A percentile compares a stretch with the other conserved stretches of the same genome.
phyloP scores from a whole-genome alignment of 23 tunicate species.

The Ciona savignyi region DNA sequence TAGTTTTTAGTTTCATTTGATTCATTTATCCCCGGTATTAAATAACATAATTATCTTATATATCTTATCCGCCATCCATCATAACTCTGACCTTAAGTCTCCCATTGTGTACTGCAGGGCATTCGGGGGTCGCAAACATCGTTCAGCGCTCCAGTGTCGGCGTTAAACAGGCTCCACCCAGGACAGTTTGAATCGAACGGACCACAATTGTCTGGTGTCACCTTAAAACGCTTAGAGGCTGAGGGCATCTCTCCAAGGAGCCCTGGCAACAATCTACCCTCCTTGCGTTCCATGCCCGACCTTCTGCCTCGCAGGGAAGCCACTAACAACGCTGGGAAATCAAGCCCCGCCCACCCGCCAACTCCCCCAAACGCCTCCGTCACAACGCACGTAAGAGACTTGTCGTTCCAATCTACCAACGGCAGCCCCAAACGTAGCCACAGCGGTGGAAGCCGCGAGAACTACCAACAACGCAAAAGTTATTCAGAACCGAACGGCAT shows the following conservation, averaged over 20 bases:
- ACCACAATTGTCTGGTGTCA: conserved; percentile 21
- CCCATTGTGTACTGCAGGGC: no score
- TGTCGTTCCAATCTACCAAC: conserved; percentile 29
- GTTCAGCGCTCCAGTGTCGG: conserved; percentile 57
- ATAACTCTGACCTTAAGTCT: no score
- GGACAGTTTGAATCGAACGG: no score
- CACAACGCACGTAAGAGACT: conserved; percentile 24
- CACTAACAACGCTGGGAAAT: not conserved
- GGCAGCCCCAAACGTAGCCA: conserved; percentile 9
- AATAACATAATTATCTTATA: no score
- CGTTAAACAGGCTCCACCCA: conserved; percentile 35
- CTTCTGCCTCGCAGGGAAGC: conserved; percentile 19
- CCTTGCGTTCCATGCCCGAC: conserved; percentile 51
- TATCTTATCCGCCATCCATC: no score
- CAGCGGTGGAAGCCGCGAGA: conserved; percentile 11
- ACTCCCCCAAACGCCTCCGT: conserved; percentile 2
- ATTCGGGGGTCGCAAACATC: not conserved
- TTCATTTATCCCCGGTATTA: no score
- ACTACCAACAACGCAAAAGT: conserved; percentile 9
- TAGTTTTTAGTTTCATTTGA: no score
- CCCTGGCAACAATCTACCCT: conserved; percentile 29
- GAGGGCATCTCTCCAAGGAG: conserved; percentile 22
- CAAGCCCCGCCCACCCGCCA: not conserved
- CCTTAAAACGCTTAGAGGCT: conserved; percentile 26
- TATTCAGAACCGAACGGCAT: not conserved